Evolutionary conservation across 2,113 vertebrate species (phyloP).

Genomic region (Pseudolaguvia tuberculata): DNA sequence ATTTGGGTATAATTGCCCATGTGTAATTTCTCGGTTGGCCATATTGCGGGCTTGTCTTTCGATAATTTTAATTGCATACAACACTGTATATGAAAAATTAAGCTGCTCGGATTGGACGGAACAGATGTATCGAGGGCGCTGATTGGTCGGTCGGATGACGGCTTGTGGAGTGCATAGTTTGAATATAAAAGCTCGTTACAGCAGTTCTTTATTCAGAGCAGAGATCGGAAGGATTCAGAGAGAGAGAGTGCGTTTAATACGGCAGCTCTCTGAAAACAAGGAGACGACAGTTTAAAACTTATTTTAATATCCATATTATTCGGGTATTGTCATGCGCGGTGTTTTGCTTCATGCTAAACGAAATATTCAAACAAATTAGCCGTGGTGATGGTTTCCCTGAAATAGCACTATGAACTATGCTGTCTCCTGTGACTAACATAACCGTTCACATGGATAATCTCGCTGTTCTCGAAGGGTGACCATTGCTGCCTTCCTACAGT

Average conservation of each 20-base stretch:
- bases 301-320: neutral
- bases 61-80: too few relatives aligned
- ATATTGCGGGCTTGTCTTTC: too few relatives aligned
- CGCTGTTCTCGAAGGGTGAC: conserved; percentile 78
- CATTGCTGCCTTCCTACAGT: neutral
- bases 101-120: conserved; percentile 58
- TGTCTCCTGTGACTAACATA: conserved; percentile 81
- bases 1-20: too few relatives aligned
- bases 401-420: conserved; percentile 51
- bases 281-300: too few relatives aligned
- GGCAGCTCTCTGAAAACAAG: conserved; percentile 49
- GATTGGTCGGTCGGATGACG: conserved; percentile 67
- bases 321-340: conserved; percentile 19
- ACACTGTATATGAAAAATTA: conserved; percentile 24
- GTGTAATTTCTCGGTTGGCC: too few relatives aligned
- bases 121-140: conserved; percentile 33
- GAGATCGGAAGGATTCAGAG: conserved; percentile 43
- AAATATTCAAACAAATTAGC: conserved; percentile 5
- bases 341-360: neutral
- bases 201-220: conserved; percentile 41
- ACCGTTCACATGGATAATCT: conserved; percentile 78
- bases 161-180: conserved; percentile 75
- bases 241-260: neutral
- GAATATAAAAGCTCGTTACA: conserved; percentile 79
- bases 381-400: conserved; percentile 51